Evolutionary conservation across 2,888 invertebrate species (phyloP).

Genomic region (Standfussiana lucernea): DNA sequence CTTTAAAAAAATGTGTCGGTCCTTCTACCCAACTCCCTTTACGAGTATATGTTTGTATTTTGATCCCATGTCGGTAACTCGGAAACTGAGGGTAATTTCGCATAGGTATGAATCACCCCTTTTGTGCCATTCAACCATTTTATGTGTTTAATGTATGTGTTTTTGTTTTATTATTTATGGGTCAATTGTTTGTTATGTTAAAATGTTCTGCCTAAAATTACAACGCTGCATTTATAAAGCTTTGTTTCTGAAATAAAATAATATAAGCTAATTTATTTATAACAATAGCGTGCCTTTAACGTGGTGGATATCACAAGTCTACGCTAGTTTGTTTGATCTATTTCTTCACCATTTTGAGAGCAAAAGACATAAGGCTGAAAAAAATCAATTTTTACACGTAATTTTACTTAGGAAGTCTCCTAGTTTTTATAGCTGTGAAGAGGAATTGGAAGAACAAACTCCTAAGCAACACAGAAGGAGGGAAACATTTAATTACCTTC

Average conservation of each 20-base stretch:
- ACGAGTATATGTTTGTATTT: background rate
- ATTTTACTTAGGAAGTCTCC: background rate
- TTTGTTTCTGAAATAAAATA: background rate
- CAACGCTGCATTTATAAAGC: background rate
- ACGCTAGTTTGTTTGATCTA: background rate
- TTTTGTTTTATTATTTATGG: conserved; percentile 51
- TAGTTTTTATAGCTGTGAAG: background rate
- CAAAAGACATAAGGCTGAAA: background rate
- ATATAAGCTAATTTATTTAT: background rate
- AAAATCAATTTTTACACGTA: background rate
- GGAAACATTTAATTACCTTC: background rate
- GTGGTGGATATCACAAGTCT: background rate
- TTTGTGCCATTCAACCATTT: conserved; percentile 58
- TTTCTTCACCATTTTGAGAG: background rate
- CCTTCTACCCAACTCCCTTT: background rate
- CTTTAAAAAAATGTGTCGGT: background rate
- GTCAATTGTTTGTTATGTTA: conserved; percentile 23
- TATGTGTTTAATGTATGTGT: conserved; percentile 52
- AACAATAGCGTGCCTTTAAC: background rate
- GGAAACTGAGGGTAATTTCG: background rate
- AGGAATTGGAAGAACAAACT: background rate
- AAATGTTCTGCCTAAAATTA: conserved; percentile 9
- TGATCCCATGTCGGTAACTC: conserved; percentile 11
- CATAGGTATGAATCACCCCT: conserved; percentile 46
- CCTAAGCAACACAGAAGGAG: background rate